Evolutionary conservation across 2,888 invertebrate species (phyloP), one percentile per base, ranked within the genome.

Genomic region (Eudemis profundana): DNA sequence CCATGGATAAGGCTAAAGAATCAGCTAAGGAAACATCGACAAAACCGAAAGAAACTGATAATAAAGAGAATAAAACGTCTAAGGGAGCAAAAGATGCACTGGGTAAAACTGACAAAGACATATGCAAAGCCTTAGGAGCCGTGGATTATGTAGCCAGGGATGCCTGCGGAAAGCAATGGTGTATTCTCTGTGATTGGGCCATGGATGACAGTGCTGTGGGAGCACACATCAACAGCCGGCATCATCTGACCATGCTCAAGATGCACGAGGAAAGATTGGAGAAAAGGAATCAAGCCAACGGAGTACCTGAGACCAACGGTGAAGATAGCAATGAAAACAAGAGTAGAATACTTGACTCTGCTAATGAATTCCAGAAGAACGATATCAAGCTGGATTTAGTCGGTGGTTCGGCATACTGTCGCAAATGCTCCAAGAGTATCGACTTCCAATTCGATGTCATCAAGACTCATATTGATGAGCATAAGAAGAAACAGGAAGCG

Each of bases 321-420:
- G 61, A 53, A 10, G n/a, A 14, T 19, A 8, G 19, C 17, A 62
- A 33, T 36, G 56, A 69, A 1, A 64, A 70, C 21, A 69, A 62
- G 10, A 46, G 62, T 4, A 72, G 73, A 42, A 74, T 81, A 29
- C 14, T 74, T 0, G 72, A 78, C 21, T 46, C 69, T 0, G 17
- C 80, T 0, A 17, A 50, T 4, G 69, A 70, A 23, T 79, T 79
- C 23, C 75, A 81, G 61, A 73, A 74, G 12, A 74, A 79, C n/a
- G 63, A 73, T 8, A 72, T 85, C 1, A 74, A 70, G 3, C 69
- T 84, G 1, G 72, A 83, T 62, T 72, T 82, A 14, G 75, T 74
- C 12, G 65, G 27, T 0, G 62, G 66, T 3, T 71, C 67, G 0
- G 83, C 77, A 2, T 21, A 66, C 38, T 84, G 83, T 64, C 77